Evolutionary conservation across 1,140 invertebrate species (phyloP).

Genomic region (Drosophila kikkawai): DNA sequence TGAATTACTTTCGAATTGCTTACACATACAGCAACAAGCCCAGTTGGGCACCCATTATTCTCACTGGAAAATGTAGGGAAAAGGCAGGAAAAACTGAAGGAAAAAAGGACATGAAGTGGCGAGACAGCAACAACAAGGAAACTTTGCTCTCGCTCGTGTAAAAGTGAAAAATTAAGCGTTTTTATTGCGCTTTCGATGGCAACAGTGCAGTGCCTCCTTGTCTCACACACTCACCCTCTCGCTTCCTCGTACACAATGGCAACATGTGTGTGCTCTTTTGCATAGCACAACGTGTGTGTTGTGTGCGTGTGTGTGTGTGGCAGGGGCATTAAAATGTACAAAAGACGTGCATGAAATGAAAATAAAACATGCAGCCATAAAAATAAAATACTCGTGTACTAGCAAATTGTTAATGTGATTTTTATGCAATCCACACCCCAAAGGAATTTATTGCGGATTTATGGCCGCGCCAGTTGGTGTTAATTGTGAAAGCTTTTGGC

Average conservation of each 20-base stretch:
- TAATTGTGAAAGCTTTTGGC: constrained; percentile 64
- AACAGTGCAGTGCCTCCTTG: constrained; percentile 55
- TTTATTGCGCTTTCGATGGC: constrained; percentile 78
- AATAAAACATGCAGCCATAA: constrained; percentile 83
- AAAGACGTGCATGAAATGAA: constrained; percentile 80
- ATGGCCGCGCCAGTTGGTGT: constrained; percentile 67
- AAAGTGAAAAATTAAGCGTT: constrained; percentile 84
- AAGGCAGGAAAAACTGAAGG: not conserved
- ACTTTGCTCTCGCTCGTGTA: constrained; percentile 62
- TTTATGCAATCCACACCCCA: constrained; percentile 69
- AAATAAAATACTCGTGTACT: constrained; percentile 82
- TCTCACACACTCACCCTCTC: constrained; percentile 18
- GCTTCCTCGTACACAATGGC: constrained; percentile 37
- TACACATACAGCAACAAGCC: constrained; percentile 39
- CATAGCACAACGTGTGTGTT: constrained; percentile 38
- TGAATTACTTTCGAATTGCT: constrained; percentile 81
- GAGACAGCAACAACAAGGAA: constrained; percentile 32
- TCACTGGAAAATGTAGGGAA: not conserved
- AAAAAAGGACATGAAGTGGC: not conserved
- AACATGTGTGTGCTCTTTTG: constrained; percentile 67
- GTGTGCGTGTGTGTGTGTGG: constrained; percentile 22
- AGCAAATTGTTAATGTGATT: constrained; percentile 84
- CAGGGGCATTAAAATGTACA: constrained; percentile 61
- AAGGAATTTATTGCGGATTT: constrained; percentile 71
- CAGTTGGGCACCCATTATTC: constrained; percentile 29